Evolutionary conservation across 2,797 vertebrate species (phyloP).

Genomic region (Esox lucius): DNA sequence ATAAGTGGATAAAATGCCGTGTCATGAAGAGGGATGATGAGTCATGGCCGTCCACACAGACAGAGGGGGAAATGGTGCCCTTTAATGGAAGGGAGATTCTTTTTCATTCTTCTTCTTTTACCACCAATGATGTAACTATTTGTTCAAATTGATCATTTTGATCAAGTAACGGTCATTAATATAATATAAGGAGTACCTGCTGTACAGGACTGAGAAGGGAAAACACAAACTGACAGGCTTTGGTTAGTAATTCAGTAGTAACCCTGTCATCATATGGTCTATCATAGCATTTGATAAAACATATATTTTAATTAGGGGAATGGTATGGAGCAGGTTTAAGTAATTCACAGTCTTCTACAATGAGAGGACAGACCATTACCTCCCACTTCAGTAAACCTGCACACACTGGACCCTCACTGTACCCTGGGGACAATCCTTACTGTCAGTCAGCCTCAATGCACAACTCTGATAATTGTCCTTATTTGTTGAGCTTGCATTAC

Average conservation of each 20-base stretch:
- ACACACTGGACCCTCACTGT: no score
- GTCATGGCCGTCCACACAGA: background rate
- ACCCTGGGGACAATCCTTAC: background rate
- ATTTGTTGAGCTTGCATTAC: background rate
- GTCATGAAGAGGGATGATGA: background rate
- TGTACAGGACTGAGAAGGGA: background rate
- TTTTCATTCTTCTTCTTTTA: background rate
- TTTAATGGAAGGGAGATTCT: slow-evolving; percentile 3
- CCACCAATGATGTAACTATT: background rate
- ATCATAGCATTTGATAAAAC: background rate
- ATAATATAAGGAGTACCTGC: slow-evolving; percentile 18
- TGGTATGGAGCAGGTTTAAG: no score
- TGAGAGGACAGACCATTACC: background rate
- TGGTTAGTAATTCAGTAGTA: background rate
- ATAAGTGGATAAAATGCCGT: background rate
- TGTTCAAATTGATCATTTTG: slow-evolving; percentile 28
- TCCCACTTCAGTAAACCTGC: background rate
- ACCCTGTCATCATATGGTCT: background rate
- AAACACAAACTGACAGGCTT: background rate
- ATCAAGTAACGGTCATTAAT: slow-evolving; percentile 4
- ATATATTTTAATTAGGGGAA: slow-evolving; percentile 6
- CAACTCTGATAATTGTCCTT: background rate
- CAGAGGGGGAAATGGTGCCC: background rate
- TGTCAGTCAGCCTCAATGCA: background rate
- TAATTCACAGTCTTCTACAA: background rate